These are phyloP conservation scores for Choreutis nemorana DNA, from an alignment of 2,888 invertebrate species.

Conservation along the genomic window DNA sequence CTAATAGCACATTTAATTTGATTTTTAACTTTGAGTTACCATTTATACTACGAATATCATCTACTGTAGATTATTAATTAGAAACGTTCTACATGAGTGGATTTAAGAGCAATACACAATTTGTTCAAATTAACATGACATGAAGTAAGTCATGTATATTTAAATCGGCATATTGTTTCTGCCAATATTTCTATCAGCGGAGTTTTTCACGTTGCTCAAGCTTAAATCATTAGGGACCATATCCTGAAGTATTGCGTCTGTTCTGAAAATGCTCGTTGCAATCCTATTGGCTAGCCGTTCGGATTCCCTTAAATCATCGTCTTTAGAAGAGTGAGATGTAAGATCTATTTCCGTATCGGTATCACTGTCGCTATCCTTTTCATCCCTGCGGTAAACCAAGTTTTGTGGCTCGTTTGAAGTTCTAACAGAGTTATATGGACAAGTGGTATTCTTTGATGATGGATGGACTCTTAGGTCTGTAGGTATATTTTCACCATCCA, in stretches of 20 bases:
- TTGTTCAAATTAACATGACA: too few relatives aligned
- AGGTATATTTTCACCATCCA: conserved; percentile 39
- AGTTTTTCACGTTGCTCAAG: conserved; percentile 35
- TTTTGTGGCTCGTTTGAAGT: conserved; percentile 44
- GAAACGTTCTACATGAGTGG: too few relatives aligned
- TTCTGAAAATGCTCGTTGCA: conserved; percentile 53
- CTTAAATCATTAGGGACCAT: conserved; percentile 59
- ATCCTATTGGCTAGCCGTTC: conserved; percentile 48
- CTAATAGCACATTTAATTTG: too few relatives aligned
- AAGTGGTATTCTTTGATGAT: conserved; percentile 28
- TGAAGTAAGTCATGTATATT: conserved; percentile 11
- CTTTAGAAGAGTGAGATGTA: conserved; percentile 56
- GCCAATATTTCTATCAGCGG: conserved; percentile 26
- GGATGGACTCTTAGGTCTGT: conserved; percentile 49
- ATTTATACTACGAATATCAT: too few relatives aligned
- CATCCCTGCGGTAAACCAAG: conserved; percentile 37
- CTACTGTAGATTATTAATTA: too few relatives aligned
- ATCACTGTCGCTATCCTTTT: conserved; percentile 46
- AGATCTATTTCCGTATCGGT: conserved; percentile 60
- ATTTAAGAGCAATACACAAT: too few relatives aligned
- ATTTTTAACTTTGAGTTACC: too few relatives aligned
- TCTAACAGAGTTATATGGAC: conserved; percentile 28
- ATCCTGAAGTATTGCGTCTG: conserved; percentile 51
- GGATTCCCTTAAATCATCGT: conserved; percentile 52
- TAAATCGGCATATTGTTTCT: conserved; percentile 38